Base-by-base conservation (phyloP, 2,113 vertebrate species). In the Monopterus albus region DNA sequence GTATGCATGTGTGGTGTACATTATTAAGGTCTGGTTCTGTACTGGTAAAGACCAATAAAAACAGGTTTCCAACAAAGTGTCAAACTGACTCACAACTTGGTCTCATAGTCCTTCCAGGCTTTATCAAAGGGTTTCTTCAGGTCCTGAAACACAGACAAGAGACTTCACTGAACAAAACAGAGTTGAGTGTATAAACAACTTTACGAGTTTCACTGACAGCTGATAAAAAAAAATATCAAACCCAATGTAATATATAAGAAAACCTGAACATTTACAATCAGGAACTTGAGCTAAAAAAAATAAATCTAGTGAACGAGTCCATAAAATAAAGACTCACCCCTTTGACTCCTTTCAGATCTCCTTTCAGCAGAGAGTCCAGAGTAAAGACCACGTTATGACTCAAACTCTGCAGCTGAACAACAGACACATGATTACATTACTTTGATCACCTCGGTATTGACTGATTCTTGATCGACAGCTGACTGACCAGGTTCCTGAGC, bases 41-140 rank as follows among this genome's bases (percentile, higher is more conserved):
- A n/a, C n/a, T n/a, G n/a, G n/a, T n/a, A n/a, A n/a, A n/a, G n/a
- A n/a, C n/a, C n/a, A n/a, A n/a, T n/a, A n/a, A n/a, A n/a, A n/a
- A n/a, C n/a, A n/a, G n/a, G n/a, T n/a, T n/a, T n/a, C n/a, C n/a
- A n/a, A n/a, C n/a, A n/a, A n/a, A n/a, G n/a, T n/a, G 13, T 10
- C 20, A 39, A 11, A 58, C 20, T 11, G 31, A 94, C 95, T 95
- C 92, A 96, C 95, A 96, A 95, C 91, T 96, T 96, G n/a, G 96
- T 94, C 90, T 97, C 96, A 85, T 97, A 97, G 90, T 97, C 95
- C 84, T 96, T 97, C 96, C 96, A 97, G 42, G 96, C 95, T 92
- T 96, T 96, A 89, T 97, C 94, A 83, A 96, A 96, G 55, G 94
- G 95, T 42, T 96, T 96, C 88, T 96, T 95, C 56, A 96, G 93